Percentiles rank a stretch among this genome's conserved stretches.
Conservation (phyloP, 2,888 invertebrate species). For the Papilio gigon region DNA sequence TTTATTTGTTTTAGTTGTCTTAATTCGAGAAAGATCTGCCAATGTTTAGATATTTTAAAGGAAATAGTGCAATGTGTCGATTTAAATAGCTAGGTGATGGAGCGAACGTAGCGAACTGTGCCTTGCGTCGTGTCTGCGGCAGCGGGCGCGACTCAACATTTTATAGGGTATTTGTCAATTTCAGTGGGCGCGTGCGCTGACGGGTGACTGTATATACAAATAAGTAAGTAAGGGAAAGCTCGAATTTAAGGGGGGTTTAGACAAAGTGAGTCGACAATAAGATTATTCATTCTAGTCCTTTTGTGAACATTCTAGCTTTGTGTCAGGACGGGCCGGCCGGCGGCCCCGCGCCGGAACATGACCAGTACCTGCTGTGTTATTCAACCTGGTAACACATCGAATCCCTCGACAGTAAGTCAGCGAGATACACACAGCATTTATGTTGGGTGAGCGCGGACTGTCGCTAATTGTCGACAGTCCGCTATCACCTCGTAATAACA, state of each 20-base stretch:
- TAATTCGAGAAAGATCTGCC: constrained; percentile 73
- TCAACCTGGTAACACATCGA: constrained; percentile 4
- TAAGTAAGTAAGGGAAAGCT: constrained; percentile 66
- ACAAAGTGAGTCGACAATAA: constrained; percentile 78
- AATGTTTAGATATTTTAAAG: constrained; percentile 55
- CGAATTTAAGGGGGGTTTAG: constrained; percentile 76
- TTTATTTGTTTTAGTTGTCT: constrained; percentile 52
- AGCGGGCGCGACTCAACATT: constrained; percentile 62
- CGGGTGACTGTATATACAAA: constrained; percentile 66
- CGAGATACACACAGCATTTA: constrained; percentile 34
- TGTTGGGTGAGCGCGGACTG: constrained; percentile 22
- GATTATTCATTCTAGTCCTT: constrained; percentile 72
- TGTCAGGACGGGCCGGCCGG: constrained; percentile 45
- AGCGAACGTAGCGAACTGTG: constrained; percentile 69
- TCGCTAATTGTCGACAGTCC: constrained; percentile 8
- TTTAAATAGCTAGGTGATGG: constrained; percentile 58
- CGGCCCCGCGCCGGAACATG: constrained; percentile 16
- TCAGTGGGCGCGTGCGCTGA: constrained; percentile 67
- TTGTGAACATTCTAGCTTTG: constrained; percentile 70
- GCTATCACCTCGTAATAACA: too few species aligned
- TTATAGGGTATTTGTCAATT: constrained; percentile 77
- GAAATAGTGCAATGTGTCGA: constrained; percentile 61
- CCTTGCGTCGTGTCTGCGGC: constrained; percentile 78
- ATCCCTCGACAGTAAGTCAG: constrained; percentile 37
- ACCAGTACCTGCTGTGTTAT: constrained; percentile 38